Base-by-base conservation (phyloP, 2,888 invertebrate genomes). In the Parnassius orleans region DNA sequence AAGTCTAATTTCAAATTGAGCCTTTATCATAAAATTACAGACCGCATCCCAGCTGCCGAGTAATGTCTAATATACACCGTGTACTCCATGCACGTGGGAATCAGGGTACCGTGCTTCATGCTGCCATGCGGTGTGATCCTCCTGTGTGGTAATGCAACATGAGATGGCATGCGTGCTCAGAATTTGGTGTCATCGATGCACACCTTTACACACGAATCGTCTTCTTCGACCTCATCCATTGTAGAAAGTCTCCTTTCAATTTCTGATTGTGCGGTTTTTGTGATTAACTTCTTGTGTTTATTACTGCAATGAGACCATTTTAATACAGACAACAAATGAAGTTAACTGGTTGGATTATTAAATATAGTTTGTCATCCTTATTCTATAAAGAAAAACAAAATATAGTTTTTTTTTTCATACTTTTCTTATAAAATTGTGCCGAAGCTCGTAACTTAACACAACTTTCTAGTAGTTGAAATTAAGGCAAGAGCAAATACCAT, bases 181-280 rank as follows among this genome's bases (percentile, higher is more conserved):
- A 92, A 92, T 76, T 87, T 92, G 72, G 92, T 91, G 79, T 90
- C 90, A 71, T 78, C 83, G 73, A 84, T 78, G 84, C 90, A 87
- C 83, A 92, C 92, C 92, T 92, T 92, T 69, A 82, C 67, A 48
- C 84, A 82, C 64, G 93, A 93, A 72, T 95, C 95, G 70, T 96
- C 95, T 81, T 96, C 96, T 70, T 97, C 97, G 67, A 96, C 96
- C 84, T 97, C 97, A 66, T 94, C 94, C 96, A 97, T 97, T 44
- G 96, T 96, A 33, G 97, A 96, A 51, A 97, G 90, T 67, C 97
- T 93, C 74, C 93, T 92, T 71, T 94, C 94, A 43, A 91, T 86
- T 73, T 93, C 93, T 1, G 92, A 87, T 80, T 93, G 92, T 72
- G 94, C 94, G 69, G 94, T 95, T 82, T 95, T 95, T 66, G 94